Evolutionary conservation across 2,888 invertebrate species (phyloP).

Genomic region (Saturnia pavonia): DNA sequence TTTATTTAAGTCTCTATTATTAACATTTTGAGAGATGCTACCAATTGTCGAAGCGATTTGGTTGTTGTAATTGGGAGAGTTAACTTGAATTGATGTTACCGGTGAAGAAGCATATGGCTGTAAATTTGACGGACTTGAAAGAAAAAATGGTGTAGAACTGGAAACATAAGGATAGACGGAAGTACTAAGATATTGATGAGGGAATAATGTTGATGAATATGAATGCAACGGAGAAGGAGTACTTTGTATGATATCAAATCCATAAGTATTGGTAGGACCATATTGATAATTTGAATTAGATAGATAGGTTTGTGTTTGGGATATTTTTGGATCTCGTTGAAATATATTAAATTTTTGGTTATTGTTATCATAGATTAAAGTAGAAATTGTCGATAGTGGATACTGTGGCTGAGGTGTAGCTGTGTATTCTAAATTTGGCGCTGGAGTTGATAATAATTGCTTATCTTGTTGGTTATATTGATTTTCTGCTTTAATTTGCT

Average conservation of each 20-base stretch:
- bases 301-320: conserved; percentile 52
- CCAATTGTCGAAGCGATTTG: conserved; percentile 56
- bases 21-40: conserved; percentile 52
- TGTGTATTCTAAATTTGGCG: conserved; percentile 63
- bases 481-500: conserved; percentile 68
- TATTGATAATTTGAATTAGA: conserved; percentile 61
- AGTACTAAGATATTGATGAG: conserved; percentile 64
- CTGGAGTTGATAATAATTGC: conserved; percentile 53
- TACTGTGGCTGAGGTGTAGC: conserved; percentile 72
- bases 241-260: conserved; percentile 57
- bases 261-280: conserved; percentile 53
- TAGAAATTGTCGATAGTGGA: conserved; percentile 63
- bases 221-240: conserved; percentile 64
- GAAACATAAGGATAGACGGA: conserved; percentile 66
- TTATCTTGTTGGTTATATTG: conserved; percentile 65
- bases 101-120: conserved; percentile 72
- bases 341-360: conserved; percentile 58
- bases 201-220: conserved; percentile 61
- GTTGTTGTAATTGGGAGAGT: conserved; percentile 59
- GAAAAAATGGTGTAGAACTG: conserved; percentile 65
- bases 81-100: conserved; percentile 59
- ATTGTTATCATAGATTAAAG: conserved; percentile 55
- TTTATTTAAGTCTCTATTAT: conserved; percentile 55
- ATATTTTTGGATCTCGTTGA: conserved; percentile 57
- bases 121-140: conserved; percentile 66